Base-by-base conservation (phyloP, 2,113 vertebrate genomes). In the Pituophis catenifer region DNA sequence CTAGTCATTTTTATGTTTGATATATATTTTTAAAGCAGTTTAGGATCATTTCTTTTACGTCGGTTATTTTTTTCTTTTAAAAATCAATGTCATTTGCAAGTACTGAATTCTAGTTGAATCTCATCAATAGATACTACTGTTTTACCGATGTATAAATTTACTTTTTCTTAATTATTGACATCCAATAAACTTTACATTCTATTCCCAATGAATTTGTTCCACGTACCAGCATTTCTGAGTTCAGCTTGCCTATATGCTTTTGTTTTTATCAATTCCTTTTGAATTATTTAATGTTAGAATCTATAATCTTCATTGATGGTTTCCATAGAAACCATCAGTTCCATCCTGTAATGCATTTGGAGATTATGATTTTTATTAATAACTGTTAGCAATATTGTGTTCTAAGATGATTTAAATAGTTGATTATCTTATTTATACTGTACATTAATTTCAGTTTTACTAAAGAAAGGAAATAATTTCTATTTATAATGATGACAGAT, bases 271-370 rank as follows among this genome's bases (percentile, higher is more conserved):
- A 91, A 10, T 92, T 93, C 94, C 65, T 93, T 94, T 91, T 86
- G 89, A 95, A 93, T 55, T 90, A 2, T 93, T 96, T 96, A 33
- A 89, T 86, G 1, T 86, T 92, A 89, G 29, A 93, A n/a, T 89
- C 58, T 15, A 0, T 88, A 33, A 70, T 94, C 38, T 95, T 94
- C 89, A 88, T 52, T 91, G 48, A 1, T 94, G 65, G 95, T 96
- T 96, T 96, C 93, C 94, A 93, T 96, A 94, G 59, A 89, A 94
- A 91, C 58, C 48, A 57, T 96, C 94, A 19, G 3, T 93, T 96
- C 93, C 92, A 91, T 4, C 75, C 86, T 94, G 38, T 88, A 2
- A 3, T 17, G 89, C 33, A 85, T 94, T 94, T 94, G 94, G 70
- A 54, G 9, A 57, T 75, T 7, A 38, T 90, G 53, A 93, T 95